These are phyloP conservation scores for Arizona elegans DNA, from an alignment of 2,113 vertebrate genomes.

Conservation along the genomic window DNA sequence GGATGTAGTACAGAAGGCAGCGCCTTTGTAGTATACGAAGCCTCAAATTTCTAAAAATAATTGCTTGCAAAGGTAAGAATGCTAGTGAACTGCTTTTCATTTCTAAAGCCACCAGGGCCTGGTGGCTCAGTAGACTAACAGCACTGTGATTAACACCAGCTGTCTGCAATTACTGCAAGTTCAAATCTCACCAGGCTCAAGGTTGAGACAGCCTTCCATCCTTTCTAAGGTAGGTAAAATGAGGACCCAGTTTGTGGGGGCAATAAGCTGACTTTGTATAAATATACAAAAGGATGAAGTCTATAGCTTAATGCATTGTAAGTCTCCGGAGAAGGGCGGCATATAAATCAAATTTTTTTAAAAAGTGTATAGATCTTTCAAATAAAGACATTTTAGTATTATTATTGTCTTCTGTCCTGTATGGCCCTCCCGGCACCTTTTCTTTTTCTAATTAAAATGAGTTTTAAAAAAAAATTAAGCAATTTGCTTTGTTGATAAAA, in stretches of 20 bases:
- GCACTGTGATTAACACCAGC: no score
- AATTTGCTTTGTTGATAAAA: background rate
- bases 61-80: slow-evolving; percentile 54
- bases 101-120: background rate
- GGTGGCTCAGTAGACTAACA: no score
- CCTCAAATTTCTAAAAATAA: slow-evolving; percentile 39
- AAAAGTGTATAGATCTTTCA: slow-evolving; percentile 44
- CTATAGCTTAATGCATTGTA: no score
- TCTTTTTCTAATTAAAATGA: slow-evolving; percentile 8
- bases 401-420: slow-evolving; percentile 23
- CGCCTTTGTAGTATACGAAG: slow-evolving; percentile 59
- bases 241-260: no score
- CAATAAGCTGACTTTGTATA: no score
- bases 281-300: no score
- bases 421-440: background rate
- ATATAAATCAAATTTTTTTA: no score
- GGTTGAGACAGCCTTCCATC: no score
- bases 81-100: slow-evolving; percentile 37
- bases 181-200: no score
- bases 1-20: slow-evolving; percentile 43
- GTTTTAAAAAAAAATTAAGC: background rate
- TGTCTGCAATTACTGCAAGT: no score
- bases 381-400: slow-evolving; percentile 29
- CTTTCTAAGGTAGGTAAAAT: no score
- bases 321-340: no score